Base-by-base conservation (phyloP, 2,888 invertebrate genomes). In the Napeogenes sylphis region DNA sequence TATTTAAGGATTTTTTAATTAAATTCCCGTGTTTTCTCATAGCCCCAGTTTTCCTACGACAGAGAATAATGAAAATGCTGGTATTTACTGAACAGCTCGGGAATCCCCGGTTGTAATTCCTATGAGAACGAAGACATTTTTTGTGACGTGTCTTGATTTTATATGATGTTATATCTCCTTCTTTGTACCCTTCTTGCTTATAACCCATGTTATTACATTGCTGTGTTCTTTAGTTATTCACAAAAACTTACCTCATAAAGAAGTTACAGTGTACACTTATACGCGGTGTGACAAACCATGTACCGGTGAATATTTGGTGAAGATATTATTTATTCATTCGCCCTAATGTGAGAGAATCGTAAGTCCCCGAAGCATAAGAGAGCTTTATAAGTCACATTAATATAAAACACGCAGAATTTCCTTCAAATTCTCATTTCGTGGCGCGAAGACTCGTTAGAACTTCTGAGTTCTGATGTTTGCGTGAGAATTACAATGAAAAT, bases 21-120 rank as follows among this genome's bases (percentile, higher is more conserved):
- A 86, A 87, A 85, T 83, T 81, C 78, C 77, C 70, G 64, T 73
- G 72, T 77, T 82, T 78, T 77, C 78, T 78, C 74, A 74, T 62
- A 70, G 72, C 74, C 81, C 83, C 80, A 81, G 79, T 81, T 84
- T 80, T 77, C 76, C 79, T 81, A 79, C 82, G 81, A 81, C 80
- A 74, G 76, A 69, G 77, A 78, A 78, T 84, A 85, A 86, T 85
- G 79, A 83, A 85, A 85, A 84, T 75, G 71, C 75, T 76, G 74
- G 78, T 73, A 79, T 82, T 79, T 75, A 76, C 74, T 72, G 74
- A 76, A 67, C 73, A 71, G 71, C 71, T 72, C 65, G 66, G 76
- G 78, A 77, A 81, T 78, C 75, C 73, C 59, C 68, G 71, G 62
- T 65, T 76, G 70, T 70, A 69, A 77, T 78, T 75, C 70, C 73